Percentiles rank a stretch among this genome's conserved stretches.
These are phyloP conservation scores for Smutsia temminckii DNA, from an alignment of 2,797 vertebrate species.

Conservation along the genomic window DNA sequence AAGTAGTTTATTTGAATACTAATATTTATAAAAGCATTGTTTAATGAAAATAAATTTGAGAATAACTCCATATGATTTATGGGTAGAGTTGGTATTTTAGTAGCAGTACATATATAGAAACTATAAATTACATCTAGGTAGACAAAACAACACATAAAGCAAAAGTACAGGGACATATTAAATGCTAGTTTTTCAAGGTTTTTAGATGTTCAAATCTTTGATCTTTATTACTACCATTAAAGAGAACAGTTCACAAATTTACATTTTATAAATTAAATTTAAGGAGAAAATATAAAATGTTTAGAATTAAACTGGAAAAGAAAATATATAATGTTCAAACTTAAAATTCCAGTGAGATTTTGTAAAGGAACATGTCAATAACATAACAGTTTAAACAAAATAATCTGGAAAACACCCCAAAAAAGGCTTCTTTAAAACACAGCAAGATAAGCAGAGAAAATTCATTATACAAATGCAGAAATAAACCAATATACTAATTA, in stretches of 20 bases:
- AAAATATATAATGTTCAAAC: background rate
- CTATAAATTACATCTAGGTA: background rate
- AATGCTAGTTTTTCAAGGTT: background rate
- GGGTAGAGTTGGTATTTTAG: background rate
- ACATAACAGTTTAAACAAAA: constrained; percentile 56
- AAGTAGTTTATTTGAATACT: constrained; percentile 4
- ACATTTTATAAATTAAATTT: background rate
- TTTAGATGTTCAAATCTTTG: background rate
- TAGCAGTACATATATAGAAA: background rate
- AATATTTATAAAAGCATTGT: background rate
- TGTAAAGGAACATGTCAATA: constrained; percentile 63
- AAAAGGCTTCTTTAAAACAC: constrained; percentile 79
- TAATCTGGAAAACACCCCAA: constrained; percentile 65
- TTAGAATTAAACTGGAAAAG: background rate
- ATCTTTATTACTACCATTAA: background rate
- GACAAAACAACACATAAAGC: background rate
- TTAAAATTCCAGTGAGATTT: constrained; percentile 32
- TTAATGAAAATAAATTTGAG: background rate
- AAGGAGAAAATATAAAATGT: background rate
- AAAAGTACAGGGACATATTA: background rate
- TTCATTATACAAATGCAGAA: constrained; percentile 74
- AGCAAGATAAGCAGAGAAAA: constrained; percentile 76
- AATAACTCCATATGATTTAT: background rate
- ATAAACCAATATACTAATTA: constrained; percentile 85
- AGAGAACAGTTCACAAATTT: background rate